Evolutionary conservation across 1,140 invertebrate species (phyloP).

Genomic region (Drosophila sucinea): DNA sequence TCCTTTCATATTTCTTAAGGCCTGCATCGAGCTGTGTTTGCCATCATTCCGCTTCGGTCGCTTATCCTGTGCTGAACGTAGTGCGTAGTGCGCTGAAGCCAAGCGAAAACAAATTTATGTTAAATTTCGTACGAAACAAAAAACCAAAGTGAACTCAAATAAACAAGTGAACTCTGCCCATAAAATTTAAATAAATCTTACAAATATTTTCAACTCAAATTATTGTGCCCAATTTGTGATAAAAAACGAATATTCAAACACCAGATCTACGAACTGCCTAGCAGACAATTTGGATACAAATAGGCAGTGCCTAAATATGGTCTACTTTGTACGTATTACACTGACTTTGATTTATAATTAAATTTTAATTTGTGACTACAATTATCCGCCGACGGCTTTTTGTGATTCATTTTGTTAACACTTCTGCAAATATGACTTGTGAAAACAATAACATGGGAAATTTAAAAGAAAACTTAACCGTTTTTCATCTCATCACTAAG

Average conservation of each 20-base stretch:
- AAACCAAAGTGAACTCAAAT: too few relatives aligned
- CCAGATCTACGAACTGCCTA: slow-evolving; percentile 14
- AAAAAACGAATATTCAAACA: not conserved
- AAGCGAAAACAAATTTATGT: not conserved
- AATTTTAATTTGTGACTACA: not conserved
- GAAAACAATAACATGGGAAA: too few relatives aligned
- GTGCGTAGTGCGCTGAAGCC: slow-evolving; percentile 37
- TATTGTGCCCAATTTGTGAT: slow-evolving; percentile 25
- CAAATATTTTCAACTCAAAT: not conserved
- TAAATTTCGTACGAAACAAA: slow-evolving; percentile 38
- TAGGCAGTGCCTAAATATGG: slow-evolving; percentile 79
- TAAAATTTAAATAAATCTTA: not conserved
- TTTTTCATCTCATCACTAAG: too few relatives aligned
- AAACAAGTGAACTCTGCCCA: slow-evolving; percentile 19
- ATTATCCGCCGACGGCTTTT: not conserved
- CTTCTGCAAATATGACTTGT: not conserved
- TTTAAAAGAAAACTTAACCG: too few relatives aligned
- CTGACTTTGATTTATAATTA: not conserved
- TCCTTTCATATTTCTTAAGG: slow-evolving; percentile 80
- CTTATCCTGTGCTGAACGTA: slow-evolving; percentile 71
- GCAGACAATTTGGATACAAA: slow-evolving; percentile 68
- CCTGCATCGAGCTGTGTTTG: slow-evolving; percentile 55
- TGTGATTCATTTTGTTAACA: not conserved
- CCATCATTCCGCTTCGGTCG: slow-evolving; percentile 79
- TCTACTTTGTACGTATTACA: slow-evolving; percentile 82